These are phyloP conservation scores for Latrodectus elegans DNA, from an alignment of 2,888 invertebrate genomes.

Conservation along the genomic window DNA sequence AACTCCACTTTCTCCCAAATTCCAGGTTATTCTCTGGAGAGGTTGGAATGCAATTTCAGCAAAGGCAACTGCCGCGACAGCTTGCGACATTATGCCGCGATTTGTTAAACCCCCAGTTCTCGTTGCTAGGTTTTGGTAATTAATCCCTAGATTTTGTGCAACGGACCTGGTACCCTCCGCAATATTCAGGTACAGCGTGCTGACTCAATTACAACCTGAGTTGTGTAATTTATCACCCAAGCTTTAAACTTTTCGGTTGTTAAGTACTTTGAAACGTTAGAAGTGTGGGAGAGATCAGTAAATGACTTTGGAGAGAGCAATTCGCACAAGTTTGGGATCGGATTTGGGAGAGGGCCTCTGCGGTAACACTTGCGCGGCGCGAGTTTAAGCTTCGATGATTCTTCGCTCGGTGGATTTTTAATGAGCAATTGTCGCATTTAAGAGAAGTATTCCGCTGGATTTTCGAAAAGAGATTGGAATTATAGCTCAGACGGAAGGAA, in stretches of 20 bases:
- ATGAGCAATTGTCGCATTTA: background rate
- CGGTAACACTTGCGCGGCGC: background rate
- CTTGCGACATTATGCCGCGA: conserved; percentile 20
- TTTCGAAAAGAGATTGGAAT: background rate
- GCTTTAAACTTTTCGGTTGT: conserved; percentile 50
- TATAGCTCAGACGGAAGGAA: background rate
- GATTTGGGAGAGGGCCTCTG: background rate
- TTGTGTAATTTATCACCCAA: conserved; percentile 32
- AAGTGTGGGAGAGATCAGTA: background rate
- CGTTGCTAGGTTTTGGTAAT: conserved; percentile 43
- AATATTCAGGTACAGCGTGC: background rate
- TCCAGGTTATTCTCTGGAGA: background rate
- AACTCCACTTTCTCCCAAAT: background rate
- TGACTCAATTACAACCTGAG: conserved; percentile 39
- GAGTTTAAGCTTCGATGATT: background rate
- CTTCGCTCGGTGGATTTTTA: background rate
- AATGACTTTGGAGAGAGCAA: conserved; percentile 2
- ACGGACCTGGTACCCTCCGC: background rate
- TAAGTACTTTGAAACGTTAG: conserved; percentile 11
- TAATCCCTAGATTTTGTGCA: conserved; percentile 41
- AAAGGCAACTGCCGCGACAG: conserved; percentile 29
- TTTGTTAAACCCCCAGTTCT: conserved; percentile 21
- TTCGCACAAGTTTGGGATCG: background rate
- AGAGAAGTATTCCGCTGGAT: background rate
- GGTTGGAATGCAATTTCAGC: conserved; percentile 10